Percentiles rank a stretch among this genome's conserved stretches.
Evolutionary conservation across 30 jellyfish, hydroid and myxozoan genomes (phyloP).

Genomic region (Pseudorhiza aurosa): DNA sequence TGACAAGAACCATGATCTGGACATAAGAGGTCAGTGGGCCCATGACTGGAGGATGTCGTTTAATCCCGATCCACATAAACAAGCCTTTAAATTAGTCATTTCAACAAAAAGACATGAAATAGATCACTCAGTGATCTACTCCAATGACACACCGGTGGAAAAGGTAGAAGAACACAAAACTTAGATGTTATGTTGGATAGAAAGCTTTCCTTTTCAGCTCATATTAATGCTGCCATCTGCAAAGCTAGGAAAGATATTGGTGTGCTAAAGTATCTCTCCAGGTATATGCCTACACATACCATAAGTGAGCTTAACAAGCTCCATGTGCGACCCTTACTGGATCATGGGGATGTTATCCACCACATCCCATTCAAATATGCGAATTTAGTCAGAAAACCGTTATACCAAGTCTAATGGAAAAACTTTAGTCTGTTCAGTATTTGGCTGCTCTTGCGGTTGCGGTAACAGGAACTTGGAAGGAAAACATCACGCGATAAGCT

Average conservation of each 20-base stretch:
- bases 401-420: slow-evolving; percentile 13
- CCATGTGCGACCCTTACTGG: slow-evolving; percentile 30
- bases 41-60: too few species aligned
- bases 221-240: slow-evolving; percentile 39
- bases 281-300: slow-evolving; percentile 2
- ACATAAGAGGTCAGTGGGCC: too few species aligned
- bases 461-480: slow-evolving; percentile 50
- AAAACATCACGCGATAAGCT: slow-evolving; percentile 36
- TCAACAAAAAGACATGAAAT: too few species aligned
- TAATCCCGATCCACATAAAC: too few species aligned
- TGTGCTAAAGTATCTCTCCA: slow-evolving; percentile 23
- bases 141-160: slow-evolving; percentile 41
- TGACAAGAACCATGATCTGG: too few species aligned
- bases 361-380: slow-evolving; percentile 4
- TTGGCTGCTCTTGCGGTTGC: slow-evolving; percentile 33
- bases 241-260: slow-evolving; percentile 31
- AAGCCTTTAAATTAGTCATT: too few species aligned
- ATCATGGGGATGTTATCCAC: slow-evolving; percentile 16
- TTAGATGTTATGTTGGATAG: slow-evolving; percentile 55
- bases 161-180: slow-evolving; percentile 27
- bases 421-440: slow-evolving; percentile 16
- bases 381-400: neutral
- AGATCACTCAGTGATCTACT: too few species aligned
- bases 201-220: slow-evolving; percentile 57
- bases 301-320: slow-evolving; percentile 4